Conservation (phyloP, 2,113 vertebrate genomes). For the Serinus canaria region DNA sequence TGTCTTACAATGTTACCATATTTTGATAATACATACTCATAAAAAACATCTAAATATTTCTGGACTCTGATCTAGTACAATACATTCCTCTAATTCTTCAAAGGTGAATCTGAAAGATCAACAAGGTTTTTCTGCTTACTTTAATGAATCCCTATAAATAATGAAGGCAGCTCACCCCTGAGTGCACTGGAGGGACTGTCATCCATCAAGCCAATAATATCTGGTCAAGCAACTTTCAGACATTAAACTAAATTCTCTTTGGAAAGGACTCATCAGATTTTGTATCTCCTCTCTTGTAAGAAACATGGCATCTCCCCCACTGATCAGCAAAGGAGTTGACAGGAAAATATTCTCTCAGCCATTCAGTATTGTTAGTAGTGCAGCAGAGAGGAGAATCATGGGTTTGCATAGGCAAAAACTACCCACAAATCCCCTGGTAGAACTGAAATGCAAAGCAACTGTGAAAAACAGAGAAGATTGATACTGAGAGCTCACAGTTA, state of each 20-base stretch:
- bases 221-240: constrained; percentile 42
- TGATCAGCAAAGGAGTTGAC: constrained; percentile 8
- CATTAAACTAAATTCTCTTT: constrained; percentile 22
- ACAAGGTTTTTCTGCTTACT: constrained; percentile 29
- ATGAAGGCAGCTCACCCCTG: constrained; percentile 9
- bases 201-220: constrained; percentile 49
- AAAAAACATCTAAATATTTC: background rate
- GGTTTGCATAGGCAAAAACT: constrained; percentile 24
- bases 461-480: background rate
- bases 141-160: constrained; percentile 57
- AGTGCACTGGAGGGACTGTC: background rate
- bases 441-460: background rate
- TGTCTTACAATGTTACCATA: background rate
- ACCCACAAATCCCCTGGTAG: background rate
- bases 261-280: constrained; percentile 16
- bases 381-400: background rate
- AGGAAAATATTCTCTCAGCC: constrained; percentile 23
- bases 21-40: background rate
- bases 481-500: background rate
- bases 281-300: background rate
- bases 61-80: background rate
- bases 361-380: background rate
- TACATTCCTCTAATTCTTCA: background rate
- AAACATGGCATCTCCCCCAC: background rate
- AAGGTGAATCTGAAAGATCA: constrained; percentile 6